phyloP scores from a whole-genome alignment of 2,888 invertebrate genomes.

The Noctua comes region DNA sequence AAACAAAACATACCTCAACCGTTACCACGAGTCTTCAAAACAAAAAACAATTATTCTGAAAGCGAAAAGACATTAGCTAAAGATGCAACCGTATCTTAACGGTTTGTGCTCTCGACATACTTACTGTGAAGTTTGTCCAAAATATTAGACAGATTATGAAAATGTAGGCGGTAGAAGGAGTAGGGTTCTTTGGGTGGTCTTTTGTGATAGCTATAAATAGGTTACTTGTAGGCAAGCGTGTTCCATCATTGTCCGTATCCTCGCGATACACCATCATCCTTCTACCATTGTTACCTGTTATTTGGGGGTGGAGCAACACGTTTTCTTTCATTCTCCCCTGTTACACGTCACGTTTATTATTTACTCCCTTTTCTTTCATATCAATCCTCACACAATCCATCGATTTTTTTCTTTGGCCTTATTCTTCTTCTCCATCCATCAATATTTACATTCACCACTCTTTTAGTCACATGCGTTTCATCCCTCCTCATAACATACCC shows the following conservation, averaged over 20 bases:
- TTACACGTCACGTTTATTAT: background rate
- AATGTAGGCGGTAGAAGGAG: background rate
- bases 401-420: background rate
- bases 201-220: background rate
- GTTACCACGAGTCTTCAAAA: slow-evolving; percentile 44
- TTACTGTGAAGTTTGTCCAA: slow-evolving; percentile 58
- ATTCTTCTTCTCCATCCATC: background rate
- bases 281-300: background rate
- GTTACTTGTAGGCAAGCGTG: background rate
- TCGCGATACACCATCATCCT: background rate
- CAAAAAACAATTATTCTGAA: slow-evolving; percentile 69
- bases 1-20: slow-evolving; percentile 47
- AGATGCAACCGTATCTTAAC: slow-evolving; percentile 71
- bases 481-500: background rate
- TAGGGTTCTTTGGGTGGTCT: background rate
- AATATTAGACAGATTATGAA: slow-evolving; percentile 26
- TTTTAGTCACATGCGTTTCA: background rate
- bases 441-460: background rate
- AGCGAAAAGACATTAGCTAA: slow-evolving; percentile 74
- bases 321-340: background rate
- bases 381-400: background rate
- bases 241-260: too few relatives aligned
- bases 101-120: slow-evolving; percentile 72
- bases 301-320: background rate
- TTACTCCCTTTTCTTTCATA: background rate